These are phyloP conservation scores for Jaculus jaculus DNA, from an alignment of 2,113 vertebrate genomes.

Conservation along the genomic window DNA sequence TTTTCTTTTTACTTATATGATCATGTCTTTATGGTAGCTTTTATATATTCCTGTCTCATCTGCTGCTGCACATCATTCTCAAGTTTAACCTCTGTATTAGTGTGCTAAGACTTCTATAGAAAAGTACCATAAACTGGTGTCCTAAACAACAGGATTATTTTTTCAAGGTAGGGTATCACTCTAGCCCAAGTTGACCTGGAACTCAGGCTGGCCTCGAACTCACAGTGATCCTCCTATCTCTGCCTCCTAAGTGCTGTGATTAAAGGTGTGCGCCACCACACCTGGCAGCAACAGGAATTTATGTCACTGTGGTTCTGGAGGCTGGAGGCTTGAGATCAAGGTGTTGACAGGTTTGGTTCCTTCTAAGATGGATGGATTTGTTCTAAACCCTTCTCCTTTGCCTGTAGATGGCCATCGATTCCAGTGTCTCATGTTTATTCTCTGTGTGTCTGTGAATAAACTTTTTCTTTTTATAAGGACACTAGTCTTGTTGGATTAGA, in stretches of 20 bases:
- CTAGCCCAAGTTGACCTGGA: no score
- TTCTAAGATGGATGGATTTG: neutral
- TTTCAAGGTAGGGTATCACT: no score
- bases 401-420: neutral
- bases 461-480: neutral
- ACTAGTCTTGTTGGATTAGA: neutral
- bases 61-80: neutral
- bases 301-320: neutral
- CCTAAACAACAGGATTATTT: neutral
- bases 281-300: neutral
- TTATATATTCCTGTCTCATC: neutral
- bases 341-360: neutral
- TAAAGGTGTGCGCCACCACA: no score
- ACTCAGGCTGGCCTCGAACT: no score
- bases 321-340: neutral
- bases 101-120: neutral
- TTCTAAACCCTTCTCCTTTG: neutral
- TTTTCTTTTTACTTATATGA: neutral
- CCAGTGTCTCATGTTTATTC: neutral
- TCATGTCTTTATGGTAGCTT: neutral
- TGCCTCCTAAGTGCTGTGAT: no score
- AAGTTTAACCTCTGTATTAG: neutral
- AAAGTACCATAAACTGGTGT: neutral
- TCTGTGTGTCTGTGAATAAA: neutral
- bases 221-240: no score